These are phyloP conservation scores for Terrapene triunguis DNA, from an alignment of 2,113 vertebrate genomes.

Conservation along the genomic window DNA sequence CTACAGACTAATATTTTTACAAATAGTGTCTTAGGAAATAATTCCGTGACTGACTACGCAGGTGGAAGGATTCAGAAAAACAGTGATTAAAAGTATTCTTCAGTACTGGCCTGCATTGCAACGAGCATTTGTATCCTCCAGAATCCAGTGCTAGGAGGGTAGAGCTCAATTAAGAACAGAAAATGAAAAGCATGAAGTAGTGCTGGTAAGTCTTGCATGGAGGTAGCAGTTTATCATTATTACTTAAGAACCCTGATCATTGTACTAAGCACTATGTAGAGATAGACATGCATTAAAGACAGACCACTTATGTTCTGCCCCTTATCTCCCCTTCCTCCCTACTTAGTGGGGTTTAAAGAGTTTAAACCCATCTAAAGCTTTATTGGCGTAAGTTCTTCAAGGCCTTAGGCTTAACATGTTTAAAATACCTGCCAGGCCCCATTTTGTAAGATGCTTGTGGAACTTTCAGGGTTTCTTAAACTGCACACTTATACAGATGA, in stretches of 20 bases:
- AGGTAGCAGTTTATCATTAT: not conserved
- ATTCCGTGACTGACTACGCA: not conserved
- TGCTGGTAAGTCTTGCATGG: not conserved
- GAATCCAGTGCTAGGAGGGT: not conserved
- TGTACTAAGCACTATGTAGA: not conserved
- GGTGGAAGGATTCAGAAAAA: not conserved
- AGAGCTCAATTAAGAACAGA: not conserved
- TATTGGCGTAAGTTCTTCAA: not conserved
- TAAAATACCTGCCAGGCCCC: rapidly evolving
- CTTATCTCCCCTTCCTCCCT: not conserved
- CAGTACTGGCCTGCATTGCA: rapidly evolving
- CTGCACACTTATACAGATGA: not conserved
- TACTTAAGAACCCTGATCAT: not conserved
- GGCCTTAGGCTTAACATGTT: not conserved
- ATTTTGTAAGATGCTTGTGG: not conserved
- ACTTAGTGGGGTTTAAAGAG: not conserved
- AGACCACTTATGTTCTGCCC: not conserved
- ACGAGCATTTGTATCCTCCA: not conserved
- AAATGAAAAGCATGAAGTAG: not conserved
- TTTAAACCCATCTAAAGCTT: not conserved
- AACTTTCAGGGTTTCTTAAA: not conserved
- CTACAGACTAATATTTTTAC: not conserved
- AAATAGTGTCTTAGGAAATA: not conserved
- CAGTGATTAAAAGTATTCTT: not conserved
- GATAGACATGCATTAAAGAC: not conserved